A percentile compares a stretch with the other conserved stretches of the same genome.
These are phyloP conservation scores for Barnardius zonarius DNA, from an alignment of 2,113 vertebrate genomes.

Conservation along the genomic window DNA sequence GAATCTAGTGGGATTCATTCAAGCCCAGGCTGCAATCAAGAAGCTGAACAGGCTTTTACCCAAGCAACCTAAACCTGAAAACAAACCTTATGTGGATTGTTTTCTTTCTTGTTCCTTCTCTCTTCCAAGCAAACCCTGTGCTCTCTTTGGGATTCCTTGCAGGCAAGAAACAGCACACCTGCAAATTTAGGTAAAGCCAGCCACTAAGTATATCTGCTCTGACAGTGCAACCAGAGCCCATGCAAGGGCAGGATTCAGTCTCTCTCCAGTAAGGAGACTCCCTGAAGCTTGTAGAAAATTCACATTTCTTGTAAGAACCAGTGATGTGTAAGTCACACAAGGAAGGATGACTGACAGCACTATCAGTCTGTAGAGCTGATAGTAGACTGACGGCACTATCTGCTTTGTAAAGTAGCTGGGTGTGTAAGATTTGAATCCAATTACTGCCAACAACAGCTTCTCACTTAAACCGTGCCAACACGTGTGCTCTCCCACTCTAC, in stretches of 20 bases:
- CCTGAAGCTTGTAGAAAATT: not conserved
- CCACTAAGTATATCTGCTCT: not conserved
- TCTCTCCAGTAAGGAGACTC: not conserved
- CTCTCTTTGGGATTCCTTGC: not conserved
- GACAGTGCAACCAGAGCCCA: not conserved
- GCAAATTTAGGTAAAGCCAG: not conserved
- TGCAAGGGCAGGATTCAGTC: not conserved
- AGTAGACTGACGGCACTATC: not conserved
- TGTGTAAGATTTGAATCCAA: not conserved
- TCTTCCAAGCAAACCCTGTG: not conserved
- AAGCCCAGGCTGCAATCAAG: not conserved
- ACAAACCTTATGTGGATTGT: too few relatives aligned
- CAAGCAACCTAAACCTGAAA: not conserved
- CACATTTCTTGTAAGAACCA: not conserved
- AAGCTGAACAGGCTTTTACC: not conserved
- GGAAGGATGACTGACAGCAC: not conserved
- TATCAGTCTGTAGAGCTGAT: not conserved
- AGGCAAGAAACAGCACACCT: not conserved
- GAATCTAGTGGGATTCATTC: not conserved
- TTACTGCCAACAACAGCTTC: not conserved
- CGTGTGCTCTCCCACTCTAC: rapidly evolving
- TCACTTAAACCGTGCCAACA: not conserved
- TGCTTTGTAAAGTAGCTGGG: not conserved
- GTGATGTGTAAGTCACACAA: not conserved
- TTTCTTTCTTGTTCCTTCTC: not conserved